Percentiles rank a stretch among this genome's conserved stretches.
Evolutionary conservation across 2,797 vertebrate genomes (phyloP).

Genomic region (Tenualosa thibaudeaui): DNA sequence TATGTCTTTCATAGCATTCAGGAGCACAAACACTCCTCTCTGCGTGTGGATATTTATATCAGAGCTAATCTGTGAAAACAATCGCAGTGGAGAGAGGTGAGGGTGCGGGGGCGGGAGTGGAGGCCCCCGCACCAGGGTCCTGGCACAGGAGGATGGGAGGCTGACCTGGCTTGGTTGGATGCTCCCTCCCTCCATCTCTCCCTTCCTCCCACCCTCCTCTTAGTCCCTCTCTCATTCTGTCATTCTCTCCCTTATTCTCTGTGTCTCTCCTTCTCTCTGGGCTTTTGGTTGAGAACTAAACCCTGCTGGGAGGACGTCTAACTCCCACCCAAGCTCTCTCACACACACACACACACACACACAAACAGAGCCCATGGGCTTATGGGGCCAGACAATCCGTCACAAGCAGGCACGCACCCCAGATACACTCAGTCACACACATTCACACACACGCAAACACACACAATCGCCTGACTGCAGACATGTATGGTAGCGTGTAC

Average conservation of each 20-base stretch:
- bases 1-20: slow-evolving; percentile 53
- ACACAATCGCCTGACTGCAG: slow-evolving; percentile 33
- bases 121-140: not conserved
- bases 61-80: slow-evolving; percentile 25
- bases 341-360: slow-evolving; percentile 5
- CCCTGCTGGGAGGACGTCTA: not conserved
- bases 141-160: not conserved
- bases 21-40: slow-evolving; percentile 32
- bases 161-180: slow-evolving; percentile 43
- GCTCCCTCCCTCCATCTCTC: not conserved
- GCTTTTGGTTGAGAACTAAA: slow-evolving; percentile 32
- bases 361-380: slow-evolving; percentile 27
- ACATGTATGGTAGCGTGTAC: slow-evolving; percentile 3
- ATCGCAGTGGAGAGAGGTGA: slow-evolving; percentile 24
- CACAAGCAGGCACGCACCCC: slow-evolving; percentile 50
- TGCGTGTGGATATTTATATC: slow-evolving; percentile 32
- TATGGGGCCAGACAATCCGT: slow-evolving; percentile 56
- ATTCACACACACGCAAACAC: slow-evolving; percentile 49
- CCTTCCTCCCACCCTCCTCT: not conserved
- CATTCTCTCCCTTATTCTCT: not conserved
- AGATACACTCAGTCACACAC: slow-evolving; percentile 54
- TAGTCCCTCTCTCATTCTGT: not conserved
- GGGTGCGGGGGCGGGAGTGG: slow-evolving; percentile 8
- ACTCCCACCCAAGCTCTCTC: not conserved
- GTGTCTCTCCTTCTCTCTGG: slow-evolving; percentile 20